These are phyloP conservation scores for Baryphthengus martii DNA, from an alignment of 2,113 vertebrate genomes.

Conservation along the genomic window DNA sequence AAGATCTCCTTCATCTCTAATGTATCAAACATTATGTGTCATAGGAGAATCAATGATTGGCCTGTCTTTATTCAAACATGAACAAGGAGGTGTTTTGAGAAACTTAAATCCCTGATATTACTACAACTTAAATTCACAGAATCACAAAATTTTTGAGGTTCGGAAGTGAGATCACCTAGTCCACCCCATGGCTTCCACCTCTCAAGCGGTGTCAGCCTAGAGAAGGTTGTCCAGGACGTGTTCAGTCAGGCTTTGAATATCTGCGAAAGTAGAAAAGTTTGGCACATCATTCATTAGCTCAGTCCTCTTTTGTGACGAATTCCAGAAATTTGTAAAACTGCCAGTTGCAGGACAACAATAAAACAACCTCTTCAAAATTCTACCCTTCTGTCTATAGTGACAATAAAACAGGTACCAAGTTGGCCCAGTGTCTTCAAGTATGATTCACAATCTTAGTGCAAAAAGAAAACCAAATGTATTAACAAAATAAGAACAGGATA, in stretches of 20 bases:
- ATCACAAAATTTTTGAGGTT: neutral
- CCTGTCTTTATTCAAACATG: neutral
- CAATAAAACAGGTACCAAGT: neutral
- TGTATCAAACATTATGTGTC: neutral
- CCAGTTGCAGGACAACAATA: neutral
- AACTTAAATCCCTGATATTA: neutral
- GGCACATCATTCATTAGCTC: neutral
- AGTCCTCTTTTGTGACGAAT: neutral
- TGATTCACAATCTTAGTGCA: neutral
- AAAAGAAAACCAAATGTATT: neutral
- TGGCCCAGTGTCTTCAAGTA: neutral
- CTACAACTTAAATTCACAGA: neutral
- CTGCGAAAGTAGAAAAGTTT: neutral
- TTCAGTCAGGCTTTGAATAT: neutral
- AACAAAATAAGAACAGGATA: neutral
- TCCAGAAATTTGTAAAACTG: neutral
- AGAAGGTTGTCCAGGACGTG: fast-evolving
- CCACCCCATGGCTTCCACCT: fast-evolving
- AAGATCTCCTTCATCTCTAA: neutral
- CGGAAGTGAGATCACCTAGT: neutral
- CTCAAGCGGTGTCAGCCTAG: neutral
- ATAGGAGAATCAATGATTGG: fast-evolving
- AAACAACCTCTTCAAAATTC: neutral
- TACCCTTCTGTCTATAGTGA: neutral
- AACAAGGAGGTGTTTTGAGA: neutral